These are phyloP conservation scores for Nineta flava DNA, from an alignment of 2,888 invertebrate genomes.

Conservation along the genomic window DNA sequence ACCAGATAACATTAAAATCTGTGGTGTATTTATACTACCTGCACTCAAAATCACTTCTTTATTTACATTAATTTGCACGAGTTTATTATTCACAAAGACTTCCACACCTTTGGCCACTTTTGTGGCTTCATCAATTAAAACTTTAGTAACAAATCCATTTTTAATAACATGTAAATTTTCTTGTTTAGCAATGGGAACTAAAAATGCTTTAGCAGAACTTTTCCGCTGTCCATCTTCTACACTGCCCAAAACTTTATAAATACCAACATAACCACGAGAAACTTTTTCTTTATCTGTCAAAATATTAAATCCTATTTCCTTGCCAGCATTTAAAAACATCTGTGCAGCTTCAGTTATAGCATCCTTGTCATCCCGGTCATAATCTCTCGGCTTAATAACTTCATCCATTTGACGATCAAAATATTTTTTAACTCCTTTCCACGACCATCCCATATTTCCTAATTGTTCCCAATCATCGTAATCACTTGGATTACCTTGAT, in stretches of 20 bases:
- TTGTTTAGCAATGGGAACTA: conserved; percentile 32
- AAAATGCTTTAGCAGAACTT: conserved; percentile 37
- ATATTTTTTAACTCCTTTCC: not conserved
- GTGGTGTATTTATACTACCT: conserved; percentile 77
- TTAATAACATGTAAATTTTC: conserved; percentile 37
- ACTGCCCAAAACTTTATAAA: conserved; percentile 23
- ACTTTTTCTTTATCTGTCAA: not conserved
- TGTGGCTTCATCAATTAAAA: conserved; percentile 14
- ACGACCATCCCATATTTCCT: conserved; percentile 8
- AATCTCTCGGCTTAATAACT: not conserved
- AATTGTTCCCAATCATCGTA: conserved; percentile 9
- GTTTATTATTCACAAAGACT: conserved; percentile 27
- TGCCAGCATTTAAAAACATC: not conserved
- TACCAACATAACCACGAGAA: not conserved
- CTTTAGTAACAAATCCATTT: conserved; percentile 28
- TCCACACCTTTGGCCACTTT: conserved; percentile 35
- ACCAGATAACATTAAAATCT: conserved; percentile 82
- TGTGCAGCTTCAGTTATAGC: not conserved
- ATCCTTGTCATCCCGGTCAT: not conserved
- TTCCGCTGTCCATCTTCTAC: conserved; percentile 33
- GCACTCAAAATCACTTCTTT: conserved; percentile 50
- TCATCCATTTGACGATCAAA: not conserved
- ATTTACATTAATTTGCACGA: conserved; percentile 29
- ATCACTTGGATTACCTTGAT: conserved; percentile 8
- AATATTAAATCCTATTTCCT: not conserved